Evolutionary conservation across 2,113 vertebrate species (phyloP), one percentile per base, ranked within the genome.

Genomic region (Syngnathus scovelli): DNA sequence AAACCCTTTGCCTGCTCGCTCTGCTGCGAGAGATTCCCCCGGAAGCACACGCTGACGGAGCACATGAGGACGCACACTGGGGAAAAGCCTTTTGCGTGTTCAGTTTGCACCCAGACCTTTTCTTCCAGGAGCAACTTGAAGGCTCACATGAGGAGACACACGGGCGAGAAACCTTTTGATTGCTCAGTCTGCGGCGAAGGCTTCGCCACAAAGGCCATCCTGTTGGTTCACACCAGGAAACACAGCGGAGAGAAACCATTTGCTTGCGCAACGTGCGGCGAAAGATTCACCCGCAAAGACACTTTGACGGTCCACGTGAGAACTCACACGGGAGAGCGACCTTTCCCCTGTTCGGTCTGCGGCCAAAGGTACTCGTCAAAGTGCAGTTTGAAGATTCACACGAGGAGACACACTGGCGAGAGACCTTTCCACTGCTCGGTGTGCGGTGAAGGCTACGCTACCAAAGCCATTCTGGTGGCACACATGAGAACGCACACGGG

Each of bases 361-460:
- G 19, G 19, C 19, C 49, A 51, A 51, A 51, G 7, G 49, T 51
- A 51, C 49, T 51, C 49, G 49, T 51, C 49, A 7, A 51, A 51
- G 49, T 51, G 49, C 49, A 51, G 49, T 21, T 51, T 51, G 49
- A 51, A 51, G 49, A 51, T 51, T n/a, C 49, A 51, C 49, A 51
- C 21, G 49, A n/a, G 49, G 49, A 21, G 49, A 21, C 49, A 51
- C 49, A 51, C 49, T 19, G 49, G 49, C 49, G 49, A 51, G 49
- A 51, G 49, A 51, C 49, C 49, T 7, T 51, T 51, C 19, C 7
- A 21, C 19, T 51, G 49, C 9, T 21, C 49, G 6, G 19, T 10
- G 49, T 51, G 49, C 49, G 49, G 19, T 19, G 19, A 51, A 51
- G 19, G 49, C 49, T 51, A 51, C 49, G 49, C 49, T 1, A 51